Evolutionary conservation across 2,113 vertebrate species (phyloP).

Genomic region (Tautogolabrus adspersus): DNA sequence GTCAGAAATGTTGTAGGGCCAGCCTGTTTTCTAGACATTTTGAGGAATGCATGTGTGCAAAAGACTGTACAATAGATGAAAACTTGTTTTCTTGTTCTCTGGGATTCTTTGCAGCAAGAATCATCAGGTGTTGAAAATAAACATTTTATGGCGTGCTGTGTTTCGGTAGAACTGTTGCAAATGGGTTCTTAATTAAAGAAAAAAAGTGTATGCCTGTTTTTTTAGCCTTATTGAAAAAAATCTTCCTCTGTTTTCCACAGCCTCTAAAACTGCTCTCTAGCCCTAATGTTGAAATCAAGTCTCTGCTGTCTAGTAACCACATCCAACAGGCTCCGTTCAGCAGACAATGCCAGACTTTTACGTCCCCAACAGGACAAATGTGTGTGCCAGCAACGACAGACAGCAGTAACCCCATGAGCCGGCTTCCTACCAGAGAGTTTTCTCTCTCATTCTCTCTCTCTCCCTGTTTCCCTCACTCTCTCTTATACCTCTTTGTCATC

Average conservation of each 20-base stretch:
- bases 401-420: constrained; percentile 59
- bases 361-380: constrained; percentile 43
- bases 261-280: constrained; percentile 1
- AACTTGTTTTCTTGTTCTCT: constrained; percentile 39
- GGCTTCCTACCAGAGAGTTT: constrained; percentile 34
- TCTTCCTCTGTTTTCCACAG: background rate
- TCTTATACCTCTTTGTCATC: constrained; percentile 11
- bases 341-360: constrained; percentile 45
- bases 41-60: too few relatives aligned
- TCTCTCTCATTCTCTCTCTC: constrained; percentile 5
- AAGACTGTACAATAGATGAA: constrained; percentile 21
- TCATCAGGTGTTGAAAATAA: constrained; percentile 21
- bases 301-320: constrained; percentile 41
- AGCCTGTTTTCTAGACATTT: too few relatives aligned
- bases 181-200: background rate
- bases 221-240: background rate
- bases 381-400: constrained; percentile 65
- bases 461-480: constrained; percentile 15
- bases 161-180: constrained; percentile 8
- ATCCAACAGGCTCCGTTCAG: constrained; percentile 50
- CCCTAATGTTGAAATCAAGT: constrained; percentile 54
- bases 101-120: constrained; percentile 21
- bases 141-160: background rate
- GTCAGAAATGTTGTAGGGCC: too few relatives aligned
- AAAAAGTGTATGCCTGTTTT: background rate